Conservation (phyloP, 2,797 vertebrate species). For the Diglossa cyanea region DNA sequence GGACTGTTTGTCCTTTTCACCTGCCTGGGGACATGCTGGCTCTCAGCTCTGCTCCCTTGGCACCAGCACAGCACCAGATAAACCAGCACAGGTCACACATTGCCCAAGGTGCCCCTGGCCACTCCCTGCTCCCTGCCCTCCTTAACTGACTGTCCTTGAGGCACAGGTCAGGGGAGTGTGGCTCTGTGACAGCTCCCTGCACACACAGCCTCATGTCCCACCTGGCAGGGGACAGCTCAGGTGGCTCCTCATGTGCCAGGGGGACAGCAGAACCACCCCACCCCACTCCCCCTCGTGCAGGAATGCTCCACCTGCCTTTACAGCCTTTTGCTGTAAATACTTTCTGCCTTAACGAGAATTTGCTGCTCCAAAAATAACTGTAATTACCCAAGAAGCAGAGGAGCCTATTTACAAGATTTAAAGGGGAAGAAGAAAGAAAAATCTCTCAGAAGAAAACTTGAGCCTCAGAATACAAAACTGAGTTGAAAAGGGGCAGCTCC, state of each 20-base stretch:
- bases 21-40: background rate
- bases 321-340: slow-evolving; percentile 24
- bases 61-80: background rate
- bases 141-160: background rate
- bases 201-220: background rate
- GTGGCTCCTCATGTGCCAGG: background rate
- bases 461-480: background rate
- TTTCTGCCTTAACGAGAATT: slow-evolving; percentile 33
- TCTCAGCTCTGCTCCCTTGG: background rate
- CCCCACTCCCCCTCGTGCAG: background rate
- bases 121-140: background rate
- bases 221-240: background rate
- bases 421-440: slow-evolving; percentile 36
- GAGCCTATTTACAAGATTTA: slow-evolving; percentile 53
- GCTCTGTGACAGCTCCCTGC: background rate
- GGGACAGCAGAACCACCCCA: background rate
- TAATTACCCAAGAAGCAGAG: slow-evolving; percentile 48
- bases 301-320: background rate
- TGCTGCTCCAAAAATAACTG: slow-evolving; percentile 52
- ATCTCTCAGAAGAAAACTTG: background rate
- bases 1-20: background rate
- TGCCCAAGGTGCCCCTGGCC: background rate
- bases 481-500: background rate
- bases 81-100: background rate
- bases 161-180: background rate